Percentiles rank a stretch among this genome's conserved stretches.
phyloP scores from a whole-genome alignment of 2,113 vertebrate species.

The Elgaria multicarinata region DNA sequence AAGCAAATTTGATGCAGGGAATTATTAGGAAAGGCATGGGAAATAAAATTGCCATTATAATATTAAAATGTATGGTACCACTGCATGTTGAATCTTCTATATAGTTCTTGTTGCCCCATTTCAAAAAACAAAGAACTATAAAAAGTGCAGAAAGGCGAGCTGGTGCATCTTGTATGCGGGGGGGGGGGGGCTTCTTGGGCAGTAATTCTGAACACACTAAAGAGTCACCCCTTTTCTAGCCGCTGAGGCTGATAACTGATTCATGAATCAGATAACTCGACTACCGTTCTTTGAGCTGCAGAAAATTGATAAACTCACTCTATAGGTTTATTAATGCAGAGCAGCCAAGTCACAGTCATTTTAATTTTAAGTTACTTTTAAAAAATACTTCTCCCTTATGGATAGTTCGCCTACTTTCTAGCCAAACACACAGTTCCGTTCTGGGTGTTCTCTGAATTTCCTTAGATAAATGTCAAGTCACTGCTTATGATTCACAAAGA shows the following conservation, averaged over 20 bases:
- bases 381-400: neutral
- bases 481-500: conserved; percentile 16
- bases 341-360: neutral
- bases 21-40: neutral
- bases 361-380: neutral
- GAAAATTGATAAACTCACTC: neutral
- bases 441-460: conserved; percentile 37
- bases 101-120: too few relatives aligned
- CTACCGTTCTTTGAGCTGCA: neutral
- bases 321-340: neutral
- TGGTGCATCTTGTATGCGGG: neutral
- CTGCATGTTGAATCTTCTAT: neutral
- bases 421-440: neutral
- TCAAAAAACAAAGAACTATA: too few relatives aligned
- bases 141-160: neutral
- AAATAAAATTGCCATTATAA: too few relatives aligned
- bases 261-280: neutral
- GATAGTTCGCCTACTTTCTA: conserved; percentile 7
- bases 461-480: conserved; percentile 8
- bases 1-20: neutral
- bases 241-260: too few relatives aligned
- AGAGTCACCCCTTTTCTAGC: neutral
- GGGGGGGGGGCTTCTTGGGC: neutral
- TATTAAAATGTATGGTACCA: neutral
- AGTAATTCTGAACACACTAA: neutral